Base-by-base conservation (phyloP, 2,113 vertebrate species). In the Oryzias woworae region DNA sequence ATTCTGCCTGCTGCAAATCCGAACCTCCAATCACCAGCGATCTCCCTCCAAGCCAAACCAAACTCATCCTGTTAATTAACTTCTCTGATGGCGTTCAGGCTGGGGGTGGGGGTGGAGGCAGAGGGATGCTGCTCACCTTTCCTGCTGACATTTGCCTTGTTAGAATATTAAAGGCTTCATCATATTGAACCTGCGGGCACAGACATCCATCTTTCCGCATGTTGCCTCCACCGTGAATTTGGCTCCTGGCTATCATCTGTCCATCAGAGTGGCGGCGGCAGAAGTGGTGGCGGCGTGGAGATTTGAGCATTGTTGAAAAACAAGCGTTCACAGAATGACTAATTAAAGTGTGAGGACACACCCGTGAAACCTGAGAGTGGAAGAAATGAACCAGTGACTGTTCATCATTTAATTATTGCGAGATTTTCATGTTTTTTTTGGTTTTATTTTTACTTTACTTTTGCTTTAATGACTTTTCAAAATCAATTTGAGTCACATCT, bases 321-420 rank as follows among this genome's bases (percentile, higher is more conserved):
- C 51, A 66, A 69, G 62, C 68, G 73, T 85, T 88, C 83, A 79
- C 73, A 69, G n/a, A 83, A 85, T 83, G 75, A 53, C 72, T 86
- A 83, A 89, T 90, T 88, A 89, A 58, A 76, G 68, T 13, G 70
- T 43, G 63, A 28, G 14, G 73, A 80, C 44, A 57, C 78, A 59
- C 43, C 48, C 73, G 47, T 23, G 44, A 55, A 62, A 69, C 71
- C 22, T 6, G 53, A 69, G 53, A 55, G 69, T 7, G 26, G 28
- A 26, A 58, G 47, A 53, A 73, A 60, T 63, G 66, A 49, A 58
- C 20, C 12, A 71, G 78, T 49, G 77, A 77, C 64, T 17, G 77
- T 36, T 12, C 36, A 36, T 12, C 0, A 36, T 36, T 36, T 12
- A 36, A 12, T 36, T 28, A 28, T 28, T 28, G 26, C 26, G 26